These are phyloP conservation scores for Pseudomyrmex gracilis DNA, from an alignment of 1,140 invertebrate genomes.

Conservation along the genomic window DNA sequence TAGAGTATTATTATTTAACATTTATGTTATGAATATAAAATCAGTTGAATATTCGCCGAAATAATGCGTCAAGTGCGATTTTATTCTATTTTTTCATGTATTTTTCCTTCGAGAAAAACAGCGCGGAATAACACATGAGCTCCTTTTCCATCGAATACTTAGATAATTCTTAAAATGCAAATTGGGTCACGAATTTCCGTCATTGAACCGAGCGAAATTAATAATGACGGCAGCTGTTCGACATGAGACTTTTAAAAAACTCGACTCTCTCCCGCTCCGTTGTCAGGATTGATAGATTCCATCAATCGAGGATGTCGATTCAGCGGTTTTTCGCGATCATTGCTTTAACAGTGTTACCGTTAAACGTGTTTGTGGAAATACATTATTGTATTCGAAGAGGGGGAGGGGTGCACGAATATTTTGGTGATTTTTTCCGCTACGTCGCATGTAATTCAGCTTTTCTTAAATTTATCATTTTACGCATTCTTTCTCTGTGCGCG, in stretches of 20 bases:
- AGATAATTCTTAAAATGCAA: conserved; percentile 46
- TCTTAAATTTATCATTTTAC: conserved; percentile 28
- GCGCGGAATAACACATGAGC: conserved; percentile 31
- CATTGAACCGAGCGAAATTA: conserved; percentile 46
- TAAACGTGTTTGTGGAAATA: conserved; percentile 46
- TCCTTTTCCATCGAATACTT: conserved; percentile 6
- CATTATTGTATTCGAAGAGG: conserved; percentile 10
- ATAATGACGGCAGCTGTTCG: conserved; percentile 56
- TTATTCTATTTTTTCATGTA: not conserved
- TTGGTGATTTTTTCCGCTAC: not conserved
- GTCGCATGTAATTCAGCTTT: not conserved
- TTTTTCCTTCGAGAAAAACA: conserved; percentile 2
- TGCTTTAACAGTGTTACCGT: conserved; percentile 20
- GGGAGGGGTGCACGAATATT: not conserved
- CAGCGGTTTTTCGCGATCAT: conserved; percentile 44
- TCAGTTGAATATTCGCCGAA: not conserved
- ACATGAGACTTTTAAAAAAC: conserved; percentile 52
- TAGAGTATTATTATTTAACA: too few relatives aligned
- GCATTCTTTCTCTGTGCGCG: not conserved
- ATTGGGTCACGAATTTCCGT: conserved; percentile 58
- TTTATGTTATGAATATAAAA: too few relatives aligned
- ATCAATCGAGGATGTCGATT: conserved; percentile 43
- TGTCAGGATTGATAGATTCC: conserved; percentile 50
- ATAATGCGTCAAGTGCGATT: conserved; percentile 1
- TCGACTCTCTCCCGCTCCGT: conserved; percentile 24